Evolutionary conservation across 1,140 invertebrate genomes (phyloP), one percentile per base, ranked within the genome.

Genomic region (Megathymus violae): DNA sequence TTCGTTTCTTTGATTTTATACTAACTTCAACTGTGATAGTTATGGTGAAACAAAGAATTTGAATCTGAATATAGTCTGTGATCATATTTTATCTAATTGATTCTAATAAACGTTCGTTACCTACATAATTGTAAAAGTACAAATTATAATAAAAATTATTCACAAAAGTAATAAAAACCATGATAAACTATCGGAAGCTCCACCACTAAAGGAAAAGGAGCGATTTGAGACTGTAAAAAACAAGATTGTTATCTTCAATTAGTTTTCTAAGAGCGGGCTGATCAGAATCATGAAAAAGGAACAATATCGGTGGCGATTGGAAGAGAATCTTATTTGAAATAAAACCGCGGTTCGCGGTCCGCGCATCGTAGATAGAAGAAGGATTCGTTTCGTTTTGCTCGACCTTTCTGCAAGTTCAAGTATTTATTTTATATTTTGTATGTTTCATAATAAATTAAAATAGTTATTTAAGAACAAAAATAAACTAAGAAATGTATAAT

Each of bases 231-330:
- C n/a, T 25, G 44, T 27, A 59, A 59, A 78, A 82, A 85, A 76
- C 70, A 78, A 76, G 69, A 67, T 80, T 81, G 80, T 85, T 89
- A 80, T 82, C 74, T 85, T 85, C 78, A 81, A 87, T 87, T 85
- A 84, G 71, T 85, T 85, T 82, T 69, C 74, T 72, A 79, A 80
- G 76, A 76, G 71, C 62, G 74, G 60, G 62, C 70, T 71, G 69
- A 69, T 69, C 70, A 72, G 78, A 75, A 74, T 78, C 75, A 76
- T 85, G 81, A 81, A 76, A 75, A 78, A 64, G 67, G 65, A 69
- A 66, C 74, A 74, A 81, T 82, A 80, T 77, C 70, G 67, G 54
- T 58, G 71, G 64, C 63, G 64, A 61, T 62, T 62, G 64, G 56
- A 67, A 65, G 67, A 74, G 74, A 77, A 77, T 78, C 75, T 71